Conservation (phyloP, 2,888 invertebrate genomes). For the Drosophila mayaguana region DNA sequence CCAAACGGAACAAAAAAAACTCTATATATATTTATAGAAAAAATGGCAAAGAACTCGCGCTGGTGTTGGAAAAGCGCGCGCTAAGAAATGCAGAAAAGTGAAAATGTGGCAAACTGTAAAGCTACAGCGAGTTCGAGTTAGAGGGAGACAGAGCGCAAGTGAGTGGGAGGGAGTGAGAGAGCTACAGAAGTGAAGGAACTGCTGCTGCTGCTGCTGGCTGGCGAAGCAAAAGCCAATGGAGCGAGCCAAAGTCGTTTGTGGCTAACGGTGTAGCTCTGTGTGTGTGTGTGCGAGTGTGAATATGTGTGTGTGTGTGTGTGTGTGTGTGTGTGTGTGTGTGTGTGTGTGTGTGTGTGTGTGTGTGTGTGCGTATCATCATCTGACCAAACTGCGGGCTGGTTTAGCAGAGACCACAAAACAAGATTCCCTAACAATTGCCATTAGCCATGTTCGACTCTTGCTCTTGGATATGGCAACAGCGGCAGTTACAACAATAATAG, state of each 20-base stretch:
- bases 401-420: conserved; percentile 54
- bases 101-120: conserved; percentile 51
- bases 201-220: conserved; percentile 19
- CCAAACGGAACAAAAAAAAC: conserved; percentile 53
- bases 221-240: conserved; percentile 41
- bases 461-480: conserved; percentile 54
- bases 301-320: conserved; percentile 8
- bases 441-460: conserved; percentile 58
- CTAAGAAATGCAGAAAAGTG: conserved; percentile 62
- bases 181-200: conserved; percentile 12
- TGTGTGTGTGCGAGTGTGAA: neutral
- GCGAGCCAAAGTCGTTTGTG: conserved; percentile 56
- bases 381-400: conserved; percentile 36
- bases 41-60: conserved; percentile 12
- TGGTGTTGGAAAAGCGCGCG: conserved; percentile 30
- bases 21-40: neutral
- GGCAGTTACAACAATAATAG: conserved; percentile 30
- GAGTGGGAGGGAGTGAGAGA: neutral
- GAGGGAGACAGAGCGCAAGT: neutral
- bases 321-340: neutral
- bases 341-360: neutral
- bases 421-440: conserved; percentile 71
- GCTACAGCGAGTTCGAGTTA: conserved; percentile 2
- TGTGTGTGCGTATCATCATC: conserved; percentile 23
- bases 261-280: conserved; percentile 42